Base-by-base conservation (phyloP, 2,888 invertebrate species). In the Cosmopolites sordidus region DNA sequence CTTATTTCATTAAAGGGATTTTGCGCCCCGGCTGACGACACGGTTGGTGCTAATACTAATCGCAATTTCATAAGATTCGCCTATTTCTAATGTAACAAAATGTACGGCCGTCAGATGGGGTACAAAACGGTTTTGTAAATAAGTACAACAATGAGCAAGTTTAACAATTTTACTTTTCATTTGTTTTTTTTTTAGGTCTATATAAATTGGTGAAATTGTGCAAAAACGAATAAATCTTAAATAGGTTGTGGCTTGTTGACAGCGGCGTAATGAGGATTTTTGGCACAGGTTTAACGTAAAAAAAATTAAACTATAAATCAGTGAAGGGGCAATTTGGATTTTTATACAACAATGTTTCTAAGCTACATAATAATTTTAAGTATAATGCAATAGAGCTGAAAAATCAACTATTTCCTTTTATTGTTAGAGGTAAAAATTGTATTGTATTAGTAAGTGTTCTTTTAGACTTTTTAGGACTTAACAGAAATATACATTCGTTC, bases 131-230 rank as follows among this genome's bases (percentile, higher is more conserved):
- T 64, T 60, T 55, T 58, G 65, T 63, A 69, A 69, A 68, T 68
- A 66, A 70, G 40, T 66, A 69, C 67, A 70, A 71, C 68, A 67
- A 68, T 72, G 71, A 71, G 71, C 70, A 69, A 67, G 58, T 59
- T 66, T 68, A 63, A 59, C 61, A 60, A 59, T 60, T 59, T 56
- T 55, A 54, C 45, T 54, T 50, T 54, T 61, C 57, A 51, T 62
- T 56, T 58, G 53, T 62, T 52, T 57, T 58, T 56, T 58, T 48
- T 51, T 22, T 22, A 22, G 22, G 3, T 22, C 22, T 22, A 22
- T 46, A 51, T 51, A 51, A 58, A 49, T 48, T 46, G 48, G 58
- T 58, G 56, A 57, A 22, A 46, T 56, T 46, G 59, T 60, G 60
- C 58, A 52, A 49, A 58, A 60, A 58, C 54, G 40, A 60, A 60